Base-by-base conservation (phyloP, 2,797 vertebrate genomes). In the Chloroceryle inda region DNA sequence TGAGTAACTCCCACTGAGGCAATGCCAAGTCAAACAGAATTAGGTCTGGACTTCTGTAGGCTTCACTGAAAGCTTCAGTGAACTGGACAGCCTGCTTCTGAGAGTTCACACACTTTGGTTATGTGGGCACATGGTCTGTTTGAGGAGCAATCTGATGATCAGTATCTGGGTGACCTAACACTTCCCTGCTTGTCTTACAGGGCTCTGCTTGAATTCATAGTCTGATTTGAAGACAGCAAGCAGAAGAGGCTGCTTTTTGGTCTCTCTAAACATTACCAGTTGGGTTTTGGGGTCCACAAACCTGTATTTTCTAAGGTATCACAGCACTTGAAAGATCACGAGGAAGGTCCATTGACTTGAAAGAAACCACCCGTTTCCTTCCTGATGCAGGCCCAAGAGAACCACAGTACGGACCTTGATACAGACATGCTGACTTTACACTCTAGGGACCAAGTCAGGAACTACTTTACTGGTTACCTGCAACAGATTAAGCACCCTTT, bases 81-180 rank as follows among this genome's bases (percentile, higher is more conserved):
- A 77, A 35, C 42, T 33, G 15, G 44, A 72, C 18, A 10, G 5
- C 11, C 72, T 50, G 4, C 53, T 77, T 84, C 38, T 45, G 64
- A 80, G 66, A 73, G 52, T 58, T 56, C 58, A 53, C 52, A 88
- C 42, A 67, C 35, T 44, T 62, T n/a, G 38, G 5, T 40, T 49
- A 56, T 1, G 11, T 53, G 14, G 14, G 26, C 38, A 56, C 15
- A 15, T 2, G 2, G 26, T 27, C 22, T 7, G 0, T 44, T 67
- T 44, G 31, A 63, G 50, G 8, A 75, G 20, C 45, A 74, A 56
- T 23, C 4, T 15, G 42, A 66, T 16, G 56, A 17, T 40, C 56
- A 56, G 35, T 26, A 38, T 55, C 45, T 23, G 21, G 45, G 45
- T 47, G 45, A 68, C 17, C 29, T 45, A 76, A 37, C 10, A 16